Percentiles rank a stretch among this genome's conserved stretches.
phyloP scores from a whole-genome alignment of 2,113 vertebrate genomes.

The Elephantulus edwardii region DNA sequence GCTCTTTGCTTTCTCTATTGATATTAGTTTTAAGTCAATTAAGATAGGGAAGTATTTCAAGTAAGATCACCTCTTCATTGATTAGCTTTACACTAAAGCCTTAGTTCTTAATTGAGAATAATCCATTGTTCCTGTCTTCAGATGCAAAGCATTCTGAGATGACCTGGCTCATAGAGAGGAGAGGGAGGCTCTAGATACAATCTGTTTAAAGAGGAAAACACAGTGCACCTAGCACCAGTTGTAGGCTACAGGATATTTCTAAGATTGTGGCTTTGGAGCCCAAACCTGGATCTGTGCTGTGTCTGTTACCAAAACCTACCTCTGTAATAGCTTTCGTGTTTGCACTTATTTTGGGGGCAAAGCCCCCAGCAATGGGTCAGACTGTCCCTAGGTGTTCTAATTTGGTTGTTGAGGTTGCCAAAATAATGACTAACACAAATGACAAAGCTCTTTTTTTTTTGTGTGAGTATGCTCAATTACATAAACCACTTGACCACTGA shows the following conservation, averaged over 20 bases:
- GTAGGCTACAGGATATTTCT: not conserved
- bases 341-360: not conserved
- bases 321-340: not conserved
- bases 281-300: not conserved
- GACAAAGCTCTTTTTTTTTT: slow-evolving; percentile 17
- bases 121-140: not conserved
- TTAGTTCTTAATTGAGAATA: slow-evolving; percentile 4
- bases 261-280: not conserved
- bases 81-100: not conserved
- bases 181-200: not conserved
- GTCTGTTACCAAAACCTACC: not conserved
- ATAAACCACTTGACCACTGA: not conserved
- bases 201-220: not conserved
- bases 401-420: slow-evolving; percentile 11
- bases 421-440: not conserved
- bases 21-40: slow-evolving; percentile 42
- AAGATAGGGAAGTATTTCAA: slow-evolving; percentile 32
- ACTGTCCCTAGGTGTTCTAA: not conserved
- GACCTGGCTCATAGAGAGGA: not conserved
- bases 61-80: not conserved
- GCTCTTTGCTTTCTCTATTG: not conserved
- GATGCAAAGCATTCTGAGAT: not conserved
- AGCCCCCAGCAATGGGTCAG: not conserved
- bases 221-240: not conserved
- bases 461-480: not conserved